Evolutionary conservation across 2,113 vertebrate genomes (phyloP), one percentile per base, ranked within the genome.

Genomic region (Lagopus muta): DNA sequence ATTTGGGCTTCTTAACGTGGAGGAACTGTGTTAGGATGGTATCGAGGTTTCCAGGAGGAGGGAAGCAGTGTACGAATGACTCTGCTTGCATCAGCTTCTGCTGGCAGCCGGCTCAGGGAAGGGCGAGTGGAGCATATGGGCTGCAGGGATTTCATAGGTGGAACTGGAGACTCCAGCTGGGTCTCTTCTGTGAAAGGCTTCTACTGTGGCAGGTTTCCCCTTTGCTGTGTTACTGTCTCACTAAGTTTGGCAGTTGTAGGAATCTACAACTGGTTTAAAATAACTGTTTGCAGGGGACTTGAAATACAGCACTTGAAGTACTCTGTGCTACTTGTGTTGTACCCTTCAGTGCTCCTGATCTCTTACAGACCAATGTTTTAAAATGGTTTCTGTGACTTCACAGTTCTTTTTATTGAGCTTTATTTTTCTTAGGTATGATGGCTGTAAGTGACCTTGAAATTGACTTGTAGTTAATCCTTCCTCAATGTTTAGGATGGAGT

Each of bases 401-500:
- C 2, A 30, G 25, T 55, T 71, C 52, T 55, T 81, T 79, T 19
- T 54, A 10, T 10, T 36, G 5, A 72, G 17, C 24, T 71, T 69
- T 55, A 6, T 2, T 30, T 55, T 52, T 85, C 54, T 12, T n/a
- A 5, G 2, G 2, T 74, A 3, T 3, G n/a, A 36, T 18, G 47
- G 18, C 14, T 70, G 25, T 5, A 36, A 45, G 40, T 6, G 24
- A 11, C 50, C 18, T 54, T 19, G 28, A 58, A 42, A 32, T 25
- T 88, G 72, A 81, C 15, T 48, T 54, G 14, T 74, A 4, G 38
- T 42, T 22, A 5, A 8, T 10, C 17, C 40, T 11, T 54, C 67
- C 55, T 40, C 42, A 16, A 79, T 22, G 32, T 84, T n/a, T 92
- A 99, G 99, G 99, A 99, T 91, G 99, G 99, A 85, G 99, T 99